These are phyloP conservation scores for Gallinago solitaria DNA, from an alignment of 2,797 vertebrate genomes.

Conservation along the genomic window DNA sequence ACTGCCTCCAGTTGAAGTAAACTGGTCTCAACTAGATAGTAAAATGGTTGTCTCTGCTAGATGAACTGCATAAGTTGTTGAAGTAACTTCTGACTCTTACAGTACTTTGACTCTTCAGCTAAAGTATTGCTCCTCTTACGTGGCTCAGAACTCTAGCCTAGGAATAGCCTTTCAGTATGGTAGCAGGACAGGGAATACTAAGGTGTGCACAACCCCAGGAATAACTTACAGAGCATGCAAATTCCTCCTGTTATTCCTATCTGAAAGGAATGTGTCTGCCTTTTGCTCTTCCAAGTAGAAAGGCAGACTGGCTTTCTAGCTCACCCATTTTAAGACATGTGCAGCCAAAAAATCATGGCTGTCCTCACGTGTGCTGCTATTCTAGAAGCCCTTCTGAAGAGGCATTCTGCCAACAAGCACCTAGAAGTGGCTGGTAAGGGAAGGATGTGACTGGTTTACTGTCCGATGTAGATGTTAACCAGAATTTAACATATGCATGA, in stretches of 20 bases:
- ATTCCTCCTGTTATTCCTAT: not conserved
- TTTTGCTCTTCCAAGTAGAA: constrained; percentile 55
- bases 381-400: constrained; percentile 56
- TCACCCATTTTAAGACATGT: constrained; percentile 19
- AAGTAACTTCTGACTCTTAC: constrained; percentile 9
- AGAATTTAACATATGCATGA: constrained; percentile 58
- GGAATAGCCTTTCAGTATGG: not conserved
- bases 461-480: constrained; percentile 32
- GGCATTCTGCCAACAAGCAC: constrained; percentile 47
- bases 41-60: not conserved
- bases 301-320: constrained; percentile 37
- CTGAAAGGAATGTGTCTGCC: constrained; percentile 39
- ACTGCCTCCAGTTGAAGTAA: not conserved
- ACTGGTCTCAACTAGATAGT: not conserved
- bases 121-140: not conserved
- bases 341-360: constrained; percentile 35
- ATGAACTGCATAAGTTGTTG: not conserved
- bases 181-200: not conserved
- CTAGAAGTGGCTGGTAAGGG: constrained; percentile 61
- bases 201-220: not conserved
- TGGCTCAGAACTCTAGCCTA: not conserved
- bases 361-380: constrained; percentile 35
- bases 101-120: not conserved
- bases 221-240: not conserved
- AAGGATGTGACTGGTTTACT: constrained; percentile 39